Conservation (phyloP, 2,888 invertebrate genomes). For the Subacronicta megacephala region DNA sequence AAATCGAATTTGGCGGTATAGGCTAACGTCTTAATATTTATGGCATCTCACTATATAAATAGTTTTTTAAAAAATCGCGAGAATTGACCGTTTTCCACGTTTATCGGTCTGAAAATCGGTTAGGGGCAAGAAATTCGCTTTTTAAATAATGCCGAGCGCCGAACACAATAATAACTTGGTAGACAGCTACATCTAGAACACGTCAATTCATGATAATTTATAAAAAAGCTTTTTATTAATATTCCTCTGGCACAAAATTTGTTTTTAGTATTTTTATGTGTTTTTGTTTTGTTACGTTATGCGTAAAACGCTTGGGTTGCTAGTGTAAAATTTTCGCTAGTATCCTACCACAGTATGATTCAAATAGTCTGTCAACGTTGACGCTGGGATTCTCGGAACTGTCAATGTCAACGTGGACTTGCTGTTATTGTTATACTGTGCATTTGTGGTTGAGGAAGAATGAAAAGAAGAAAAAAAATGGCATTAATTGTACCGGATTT, state of each 20-base stretch:
- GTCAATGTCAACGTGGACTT: background rate
- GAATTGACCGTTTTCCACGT: too few relatives aligned
- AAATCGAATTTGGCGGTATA: too few relatives aligned
- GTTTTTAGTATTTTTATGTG: constrained; percentile 24
- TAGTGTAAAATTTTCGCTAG: constrained; percentile 19
- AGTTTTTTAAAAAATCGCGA: background rate
- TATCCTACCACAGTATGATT: background rate
- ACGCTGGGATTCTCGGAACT: background rate
- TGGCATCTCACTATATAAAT: background rate
- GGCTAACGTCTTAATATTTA: background rate
- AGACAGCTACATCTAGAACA: background rate
- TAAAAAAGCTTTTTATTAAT: background rate
- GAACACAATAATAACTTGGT: background rate
- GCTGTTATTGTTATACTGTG: background rate
- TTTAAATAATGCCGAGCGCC: too few relatives aligned
- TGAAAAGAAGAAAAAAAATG: too few relatives aligned
- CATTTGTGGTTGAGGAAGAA: background rate
- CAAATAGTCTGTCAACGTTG: background rate
- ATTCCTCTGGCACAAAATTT: constrained; percentile 36
- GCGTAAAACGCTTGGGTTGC: constrained; percentile 41
- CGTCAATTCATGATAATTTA: background rate
- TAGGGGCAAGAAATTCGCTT: too few relatives aligned
- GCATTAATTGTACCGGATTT: too few relatives aligned
- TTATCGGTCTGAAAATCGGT: too few relatives aligned
- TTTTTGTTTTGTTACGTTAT: constrained; percentile 22